phyloP scores from a whole-genome alignment of 2,113 vertebrate genomes.

The Suricata suricatta region DNA sequence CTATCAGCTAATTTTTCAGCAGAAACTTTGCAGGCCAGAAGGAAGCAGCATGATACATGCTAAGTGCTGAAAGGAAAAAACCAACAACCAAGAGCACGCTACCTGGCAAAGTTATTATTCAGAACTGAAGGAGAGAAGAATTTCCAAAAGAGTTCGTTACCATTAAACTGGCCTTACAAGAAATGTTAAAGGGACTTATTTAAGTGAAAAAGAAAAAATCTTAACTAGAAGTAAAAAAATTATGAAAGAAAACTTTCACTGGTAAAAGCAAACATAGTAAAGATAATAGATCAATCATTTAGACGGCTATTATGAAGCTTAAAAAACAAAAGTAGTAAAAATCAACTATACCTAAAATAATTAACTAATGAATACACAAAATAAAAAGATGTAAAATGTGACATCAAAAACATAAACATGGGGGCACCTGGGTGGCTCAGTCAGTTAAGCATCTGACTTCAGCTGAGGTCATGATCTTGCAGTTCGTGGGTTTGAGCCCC shows the following conservation, averaged over 20 bases:
- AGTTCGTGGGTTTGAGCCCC: too few species aligned
- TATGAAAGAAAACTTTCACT: background rate
- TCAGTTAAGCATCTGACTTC: too few species aligned
- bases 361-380: background rate
- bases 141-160: background rate
- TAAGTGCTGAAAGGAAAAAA: background rate
- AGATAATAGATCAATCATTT: background rate
- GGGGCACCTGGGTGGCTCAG: background rate
- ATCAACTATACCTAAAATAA: background rate
- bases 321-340: background rate
- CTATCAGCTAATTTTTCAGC: background rate
- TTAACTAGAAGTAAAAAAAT: background rate
- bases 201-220: background rate
- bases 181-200: background rate
- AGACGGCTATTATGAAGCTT: background rate
- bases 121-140: background rate
- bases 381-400: background rate
- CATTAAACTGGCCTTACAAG: background rate
- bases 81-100: background rate
- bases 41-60: background rate
- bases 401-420: background rate
- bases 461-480: too few species aligned
- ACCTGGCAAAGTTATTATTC: background rate
- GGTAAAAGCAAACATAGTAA: background rate
- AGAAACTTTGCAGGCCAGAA: background rate